Evolutionary conservation across 2,797 vertebrate genomes (phyloP).

Genomic region (Nyctibius grandis): DNA sequence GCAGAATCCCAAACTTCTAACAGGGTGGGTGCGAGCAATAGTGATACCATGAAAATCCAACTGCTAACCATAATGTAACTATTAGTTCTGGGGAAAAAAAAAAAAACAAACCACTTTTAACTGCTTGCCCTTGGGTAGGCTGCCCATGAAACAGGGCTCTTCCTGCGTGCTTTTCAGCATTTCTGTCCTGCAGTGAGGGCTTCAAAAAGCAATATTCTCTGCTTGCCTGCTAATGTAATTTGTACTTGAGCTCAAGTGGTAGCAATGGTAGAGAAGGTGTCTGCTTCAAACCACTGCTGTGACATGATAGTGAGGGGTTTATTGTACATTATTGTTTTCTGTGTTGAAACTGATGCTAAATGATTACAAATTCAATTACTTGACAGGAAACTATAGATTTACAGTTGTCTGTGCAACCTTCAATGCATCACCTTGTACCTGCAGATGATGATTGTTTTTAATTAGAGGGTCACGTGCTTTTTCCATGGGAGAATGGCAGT

Average conservation of each 20-base stretch:
- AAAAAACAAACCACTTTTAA: not conserved
- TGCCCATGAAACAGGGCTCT: not conserved
- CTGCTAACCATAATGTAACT: not conserved
- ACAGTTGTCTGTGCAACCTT: not conserved
- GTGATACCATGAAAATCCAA: not conserved
- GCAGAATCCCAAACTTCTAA: not conserved
- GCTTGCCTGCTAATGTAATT: not conserved
- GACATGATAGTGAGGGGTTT: not conserved
- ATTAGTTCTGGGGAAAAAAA: not conserved
- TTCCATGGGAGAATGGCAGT: not conserved
- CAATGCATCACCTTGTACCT: not conserved
- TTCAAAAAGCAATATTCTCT: not conserved
- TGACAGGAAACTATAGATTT: not conserved
- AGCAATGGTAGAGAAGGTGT: not conserved
- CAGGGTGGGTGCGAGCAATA: not conserved
- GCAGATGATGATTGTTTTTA: constrained; percentile 6
- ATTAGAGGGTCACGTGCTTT: not conserved
- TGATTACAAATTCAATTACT: not conserved
- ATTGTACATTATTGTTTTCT: not conserved
- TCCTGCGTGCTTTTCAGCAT: not conserved
- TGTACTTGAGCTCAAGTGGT: not conserved
- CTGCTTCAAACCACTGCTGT: not conserved
- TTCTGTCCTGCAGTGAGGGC: not conserved
- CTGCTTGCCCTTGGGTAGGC: not conserved
- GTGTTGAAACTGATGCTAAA: not conserved